Evolutionary conservation across 2,113 vertebrate species (phyloP).

Genomic region (Chamaea fasciata): DNA sequence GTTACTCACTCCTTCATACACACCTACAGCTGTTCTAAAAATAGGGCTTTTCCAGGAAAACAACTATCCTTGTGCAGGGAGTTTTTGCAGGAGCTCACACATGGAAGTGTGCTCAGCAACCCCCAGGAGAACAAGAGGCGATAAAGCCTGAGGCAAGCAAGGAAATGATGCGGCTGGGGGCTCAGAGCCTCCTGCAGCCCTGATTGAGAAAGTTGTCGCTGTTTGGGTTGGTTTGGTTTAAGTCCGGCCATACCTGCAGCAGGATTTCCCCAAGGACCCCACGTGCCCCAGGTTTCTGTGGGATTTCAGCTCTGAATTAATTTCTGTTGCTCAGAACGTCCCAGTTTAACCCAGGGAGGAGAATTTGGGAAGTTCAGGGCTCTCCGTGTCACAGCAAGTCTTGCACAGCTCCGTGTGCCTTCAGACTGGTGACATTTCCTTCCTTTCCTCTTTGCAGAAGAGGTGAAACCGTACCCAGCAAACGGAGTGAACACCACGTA

Average conservation of each 20-base stretch:
- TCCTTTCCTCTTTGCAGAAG: conserved; percentile 79
- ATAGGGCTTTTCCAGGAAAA: background rate
- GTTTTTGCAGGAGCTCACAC: background rate
- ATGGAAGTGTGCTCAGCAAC: background rate
- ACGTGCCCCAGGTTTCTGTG: background rate
- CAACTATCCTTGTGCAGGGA: background rate
- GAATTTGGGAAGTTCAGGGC: background rate
- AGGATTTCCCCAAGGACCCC: background rate
- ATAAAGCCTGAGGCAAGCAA: background rate
- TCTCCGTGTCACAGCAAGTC: background rate
- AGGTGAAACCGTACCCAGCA: conserved; percentile 88
- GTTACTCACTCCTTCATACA: background rate
- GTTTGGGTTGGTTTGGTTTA: background rate
- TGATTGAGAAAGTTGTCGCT: background rate
- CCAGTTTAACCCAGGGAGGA: background rate
- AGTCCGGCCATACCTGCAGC: background rate
- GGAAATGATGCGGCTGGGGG: background rate
- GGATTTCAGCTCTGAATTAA: background rate
- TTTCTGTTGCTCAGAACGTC: background rate
- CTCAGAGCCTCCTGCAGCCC: background rate
- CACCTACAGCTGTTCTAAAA: background rate
- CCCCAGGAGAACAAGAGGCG: background rate
- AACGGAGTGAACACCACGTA: conserved; percentile 86
- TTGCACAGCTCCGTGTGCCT: background rate
- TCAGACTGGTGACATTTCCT: background rate